These are phyloP conservation scores for Charaxes varanes DNA, from an alignment of 1,140 invertebrate species.

Conservation along the genomic window DNA sequence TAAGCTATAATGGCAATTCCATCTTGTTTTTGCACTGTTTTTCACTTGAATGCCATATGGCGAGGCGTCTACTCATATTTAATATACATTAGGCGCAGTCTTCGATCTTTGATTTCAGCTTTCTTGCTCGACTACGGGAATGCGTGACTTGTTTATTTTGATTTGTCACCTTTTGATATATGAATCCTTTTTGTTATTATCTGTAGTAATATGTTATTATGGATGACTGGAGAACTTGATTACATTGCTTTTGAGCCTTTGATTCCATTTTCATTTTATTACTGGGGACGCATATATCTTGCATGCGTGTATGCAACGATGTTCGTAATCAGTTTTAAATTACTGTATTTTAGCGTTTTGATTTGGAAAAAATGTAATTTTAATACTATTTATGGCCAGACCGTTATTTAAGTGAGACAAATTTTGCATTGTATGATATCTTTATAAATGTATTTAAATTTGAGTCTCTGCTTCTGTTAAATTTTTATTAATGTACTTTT, in stretches of 20 bases:
- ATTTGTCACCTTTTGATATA: constrained; percentile 67
- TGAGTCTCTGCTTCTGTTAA: no score
- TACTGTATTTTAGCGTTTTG: no score
- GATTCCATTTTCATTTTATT: constrained; percentile 28
- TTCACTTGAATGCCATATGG: constrained; percentile 62
- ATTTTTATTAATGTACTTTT: no score
- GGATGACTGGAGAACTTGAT: constrained; percentile 47
- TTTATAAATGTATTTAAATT: no score
- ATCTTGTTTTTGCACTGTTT: constrained; percentile 66
- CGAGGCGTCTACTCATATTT: constrained; percentile 57
- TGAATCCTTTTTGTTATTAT: constrained; percentile 65
- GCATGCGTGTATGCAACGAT: no score
- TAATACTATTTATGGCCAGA: no score
- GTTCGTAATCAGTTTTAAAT: no score
- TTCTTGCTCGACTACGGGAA: constrained; percentile 51
- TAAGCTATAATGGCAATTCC: constrained; percentile 66
- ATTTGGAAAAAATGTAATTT: no score
- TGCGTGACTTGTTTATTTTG: constrained; percentile 63
- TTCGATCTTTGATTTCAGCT: constrained; percentile 56
- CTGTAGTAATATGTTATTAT: constrained; percentile 59
- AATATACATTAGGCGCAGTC: constrained; percentile 59
- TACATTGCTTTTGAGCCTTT: constrained; percentile 38
- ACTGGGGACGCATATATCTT: no score
- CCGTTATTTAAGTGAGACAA: no score
- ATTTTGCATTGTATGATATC: no score